These are phyloP conservation scores for Helarctos malayanus DNA, from an alignment of 2,797 vertebrate genomes.

Conservation along the genomic window DNA sequence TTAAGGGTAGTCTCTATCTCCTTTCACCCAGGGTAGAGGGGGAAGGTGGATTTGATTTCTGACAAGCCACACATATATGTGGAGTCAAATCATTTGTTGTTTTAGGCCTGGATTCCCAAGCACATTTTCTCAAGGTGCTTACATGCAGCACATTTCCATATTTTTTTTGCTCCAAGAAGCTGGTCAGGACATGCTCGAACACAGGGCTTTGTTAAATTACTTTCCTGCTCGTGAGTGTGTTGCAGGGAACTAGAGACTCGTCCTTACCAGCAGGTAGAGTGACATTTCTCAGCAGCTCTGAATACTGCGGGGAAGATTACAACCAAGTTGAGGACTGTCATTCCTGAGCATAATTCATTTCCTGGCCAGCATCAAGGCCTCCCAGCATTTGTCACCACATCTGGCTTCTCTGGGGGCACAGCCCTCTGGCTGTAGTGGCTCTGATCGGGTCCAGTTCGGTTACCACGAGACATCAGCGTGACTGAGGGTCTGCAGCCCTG, in stretches of 20 bases:
- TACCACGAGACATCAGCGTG: background rate
- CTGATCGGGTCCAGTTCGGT: background rate
- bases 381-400: constrained; percentile 81
- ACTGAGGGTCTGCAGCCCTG: background rate
- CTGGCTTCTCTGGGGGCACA: constrained; percentile 56
- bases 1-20: background rate
- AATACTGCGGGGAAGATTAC: constrained; percentile 81
- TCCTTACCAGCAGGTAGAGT: constrained; percentile 57
- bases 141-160: constrained; percentile 62
- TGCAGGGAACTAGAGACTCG: constrained; percentile 78
- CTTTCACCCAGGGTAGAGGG: background rate
- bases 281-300: constrained; percentile 84
- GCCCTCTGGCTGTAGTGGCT: constrained; percentile 47
- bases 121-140: constrained; percentile 82
- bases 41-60: background rate
- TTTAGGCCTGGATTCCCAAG: constrained; percentile 83
- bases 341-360: constrained; percentile 83
- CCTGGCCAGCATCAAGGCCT: constrained; percentile 68
- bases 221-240: constrained; percentile 83
- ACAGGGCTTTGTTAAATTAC: constrained; percentile 85
- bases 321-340: constrained; percentile 78
- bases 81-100: constrained; percentile 84
- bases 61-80: constrained; percentile 5
- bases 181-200: constrained; percentile 80
- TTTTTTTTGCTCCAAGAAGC: constrained; percentile 83